Conservation (phyloP, 2,888 invertebrate genomes). For the Melanchra persicariae region DNA sequence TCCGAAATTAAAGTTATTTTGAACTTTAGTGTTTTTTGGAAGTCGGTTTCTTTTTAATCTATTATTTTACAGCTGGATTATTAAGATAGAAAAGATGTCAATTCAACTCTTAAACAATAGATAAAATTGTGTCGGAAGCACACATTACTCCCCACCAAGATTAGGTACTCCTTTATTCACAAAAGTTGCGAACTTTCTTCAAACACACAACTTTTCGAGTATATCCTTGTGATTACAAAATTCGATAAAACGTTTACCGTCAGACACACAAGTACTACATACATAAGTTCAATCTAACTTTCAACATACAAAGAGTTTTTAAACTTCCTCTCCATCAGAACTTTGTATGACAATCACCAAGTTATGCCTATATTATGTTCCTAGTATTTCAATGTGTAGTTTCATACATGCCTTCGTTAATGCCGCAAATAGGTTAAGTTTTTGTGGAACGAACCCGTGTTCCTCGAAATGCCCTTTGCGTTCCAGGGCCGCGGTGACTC, state of each 20-base stretch:
- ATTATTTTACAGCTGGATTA: no score
- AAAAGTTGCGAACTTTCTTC: slow-evolving; percentile 36
- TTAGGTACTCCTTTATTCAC: slow-evolving; percentile 9
- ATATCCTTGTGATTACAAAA: slow-evolving; percentile 46
- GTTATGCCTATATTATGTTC: background rate
- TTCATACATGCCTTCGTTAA: background rate
- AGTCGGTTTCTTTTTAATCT: no score
- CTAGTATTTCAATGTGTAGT: no score
- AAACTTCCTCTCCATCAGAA: slow-evolving; percentile 4
- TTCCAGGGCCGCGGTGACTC: no score
- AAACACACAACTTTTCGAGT: slow-evolving; percentile 42
- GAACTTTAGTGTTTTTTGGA: no score
- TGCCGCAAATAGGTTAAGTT: no score
- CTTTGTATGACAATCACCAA: slow-evolving; percentile 20
- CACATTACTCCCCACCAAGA: background rate
- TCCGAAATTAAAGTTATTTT: no score
- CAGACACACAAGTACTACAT: slow-evolving; percentile 16
- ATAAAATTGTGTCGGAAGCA: background rate
- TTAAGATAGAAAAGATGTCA: no score
- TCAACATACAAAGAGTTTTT: slow-evolving; percentile 44
- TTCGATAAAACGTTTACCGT: slow-evolving; percentile 55
- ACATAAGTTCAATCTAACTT: slow-evolving; percentile 54
- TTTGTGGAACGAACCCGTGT: no score
- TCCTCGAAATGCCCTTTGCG: no score
- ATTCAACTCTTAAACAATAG: no score